A percentile compares a stretch with the other conserved stretches of the same genome.
Evolutionary conservation across 2,797 vertebrate genomes (phyloP).

Genomic region (Diceros bicornis): DNA sequence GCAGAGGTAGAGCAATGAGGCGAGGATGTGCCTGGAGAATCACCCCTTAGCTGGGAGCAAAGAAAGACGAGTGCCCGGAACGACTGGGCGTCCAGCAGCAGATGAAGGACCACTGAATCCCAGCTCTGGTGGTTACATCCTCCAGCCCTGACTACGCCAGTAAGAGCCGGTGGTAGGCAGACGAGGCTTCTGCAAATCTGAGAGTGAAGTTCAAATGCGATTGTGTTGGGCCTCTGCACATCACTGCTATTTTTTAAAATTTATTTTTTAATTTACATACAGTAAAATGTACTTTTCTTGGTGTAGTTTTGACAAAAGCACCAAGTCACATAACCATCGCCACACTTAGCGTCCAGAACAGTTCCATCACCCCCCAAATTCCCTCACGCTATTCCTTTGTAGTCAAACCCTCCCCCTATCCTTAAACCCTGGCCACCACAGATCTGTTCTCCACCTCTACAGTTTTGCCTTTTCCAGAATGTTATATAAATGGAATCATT

Average conservation of each 20-base stretch:
- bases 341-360: not conserved
- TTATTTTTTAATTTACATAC: not conserved
- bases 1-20: not conserved
- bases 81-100: not conserved
- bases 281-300: not conserved
- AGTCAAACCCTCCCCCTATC: too few relatives aligned
- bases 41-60: not conserved
- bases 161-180: not conserved
- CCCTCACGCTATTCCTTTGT: not conserved
- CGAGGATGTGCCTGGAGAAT: not conserved
- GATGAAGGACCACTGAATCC: not conserved
- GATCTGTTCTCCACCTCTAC: not conserved
- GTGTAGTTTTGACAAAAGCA: conserved; percentile 37
- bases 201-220: not conserved
- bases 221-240: not conserved
- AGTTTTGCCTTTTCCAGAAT: not conserved
- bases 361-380: not conserved
- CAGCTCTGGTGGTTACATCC: not conserved
- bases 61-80: not conserved
- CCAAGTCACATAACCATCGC: not conserved
- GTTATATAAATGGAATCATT: not conserved
- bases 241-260: not conserved
- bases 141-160: not conserved
- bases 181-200: not conserved
- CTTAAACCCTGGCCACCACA: not conserved